These are phyloP conservation scores for Steinernema khuongi DNA, from an alignment of 1,140 invertebrate genomes.

Conservation along the genomic window DNA sequence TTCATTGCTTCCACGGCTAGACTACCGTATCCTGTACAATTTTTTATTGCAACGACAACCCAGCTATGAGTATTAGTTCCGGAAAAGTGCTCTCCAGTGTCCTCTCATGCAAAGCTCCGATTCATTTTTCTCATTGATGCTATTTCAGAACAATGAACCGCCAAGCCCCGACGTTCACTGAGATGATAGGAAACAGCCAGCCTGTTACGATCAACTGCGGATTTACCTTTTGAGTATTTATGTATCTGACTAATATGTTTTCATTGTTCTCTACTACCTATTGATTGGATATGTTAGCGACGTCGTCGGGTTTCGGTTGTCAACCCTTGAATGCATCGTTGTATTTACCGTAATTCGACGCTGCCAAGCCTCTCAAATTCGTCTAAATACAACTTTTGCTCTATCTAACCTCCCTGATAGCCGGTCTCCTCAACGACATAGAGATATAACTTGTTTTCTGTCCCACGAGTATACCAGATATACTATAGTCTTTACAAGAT, in stretches of 20 bases:
- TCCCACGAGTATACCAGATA: not conserved
- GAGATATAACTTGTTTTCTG: not conserved
- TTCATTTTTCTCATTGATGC: not conserved
- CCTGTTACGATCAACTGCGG: not conserved
- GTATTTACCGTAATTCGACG: slow-evolving; percentile 9
- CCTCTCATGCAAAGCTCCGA: no score
- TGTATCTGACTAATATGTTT: not conserved
- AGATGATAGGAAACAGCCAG: not conserved
- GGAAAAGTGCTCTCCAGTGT: no score
- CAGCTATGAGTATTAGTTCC: no score
- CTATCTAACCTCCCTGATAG: not conserved
- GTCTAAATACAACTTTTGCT: not conserved
- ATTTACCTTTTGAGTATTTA: not conserved
- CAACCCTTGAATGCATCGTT: not conserved
- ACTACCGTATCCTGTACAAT: no score
- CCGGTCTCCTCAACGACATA: no score
- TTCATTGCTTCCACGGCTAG: no score
- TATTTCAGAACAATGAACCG: slow-evolving; percentile 7
- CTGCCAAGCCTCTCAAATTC: slow-evolving; percentile 1
- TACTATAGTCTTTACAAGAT: not conserved
- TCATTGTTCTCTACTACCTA: slow-evolving; percentile 1
- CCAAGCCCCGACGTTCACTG: slow-evolving; percentile 4
- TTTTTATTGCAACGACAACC: no score
- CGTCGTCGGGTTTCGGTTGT: not conserved
- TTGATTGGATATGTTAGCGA: no score